Evolutionary conservation across 2,797 vertebrate species (phyloP), one percentile per base, ranked within the genome.

Genomic region (Tadarida brasiliensis): DNA sequence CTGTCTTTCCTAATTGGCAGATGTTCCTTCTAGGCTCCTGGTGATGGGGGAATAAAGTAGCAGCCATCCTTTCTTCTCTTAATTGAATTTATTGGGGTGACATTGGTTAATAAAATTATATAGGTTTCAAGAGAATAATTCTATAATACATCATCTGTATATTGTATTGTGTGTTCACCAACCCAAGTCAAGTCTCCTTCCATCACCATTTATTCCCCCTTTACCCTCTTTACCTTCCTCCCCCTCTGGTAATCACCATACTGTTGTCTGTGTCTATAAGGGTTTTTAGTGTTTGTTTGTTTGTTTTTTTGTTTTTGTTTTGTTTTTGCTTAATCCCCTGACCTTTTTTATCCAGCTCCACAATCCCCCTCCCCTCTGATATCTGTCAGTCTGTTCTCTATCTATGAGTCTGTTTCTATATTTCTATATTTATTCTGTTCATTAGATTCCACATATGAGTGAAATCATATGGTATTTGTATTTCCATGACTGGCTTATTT

Each of bases 1-100:
- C 7, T 54, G 15, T 88, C n/a, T 78, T 92, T 94, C 94, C 57
- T 94, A 82, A 88, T 77, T 94, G 90, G 28, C 87, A 97, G 51
- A 51, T 95, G 33, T 77, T 96, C 56, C 22, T 77, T 74, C 56
- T 20, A n/a, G 44, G 30, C 28, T 92, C 35, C 56, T 19, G 44
- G 35, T 56, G 20, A 83, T 68, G 56, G 74, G 56, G 56, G 44
- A 90, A 56, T 85, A 88, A 70, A 90, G 83, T 61, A 84, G 30
- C 51, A 95, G 35, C 19, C 68, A 78, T 88, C n/a, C 54, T 35
- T 57, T 33, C 22, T 73, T 47, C 17, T 26, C 24, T 22, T 7
- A 73, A 49, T 47, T 49, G 26, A 74, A 74, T 47, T 74, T 74
- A 49, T 49, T 74, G 71, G 44, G 44, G 44, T 74, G 26, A 49